phyloP scores from a whole-genome alignment of 2,888 invertebrate species.

The Sisyra nigra region DNA sequence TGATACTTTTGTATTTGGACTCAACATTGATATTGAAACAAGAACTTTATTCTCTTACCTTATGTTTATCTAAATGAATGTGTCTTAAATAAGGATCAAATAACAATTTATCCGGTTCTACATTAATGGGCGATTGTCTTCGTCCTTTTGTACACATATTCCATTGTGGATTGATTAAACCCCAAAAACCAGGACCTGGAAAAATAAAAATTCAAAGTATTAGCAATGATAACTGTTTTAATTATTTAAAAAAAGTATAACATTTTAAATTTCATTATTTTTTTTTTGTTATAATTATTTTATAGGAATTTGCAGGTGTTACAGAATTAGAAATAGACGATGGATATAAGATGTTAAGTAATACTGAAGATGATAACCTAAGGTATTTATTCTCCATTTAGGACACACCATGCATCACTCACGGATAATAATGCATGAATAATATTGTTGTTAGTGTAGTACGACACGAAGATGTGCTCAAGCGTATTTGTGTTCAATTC shows the following conservation, averaged over 20 bases:
- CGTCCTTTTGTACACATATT: slow-evolving; percentile 92
- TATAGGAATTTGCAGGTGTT: too few species aligned
- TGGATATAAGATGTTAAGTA: too few species aligned
- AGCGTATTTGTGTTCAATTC: too few species aligned
- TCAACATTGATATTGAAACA: too few species aligned
- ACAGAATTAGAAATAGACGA: too few species aligned
- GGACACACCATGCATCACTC: background rate
- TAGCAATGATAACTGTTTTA: background rate
- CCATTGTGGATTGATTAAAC: slow-evolving; percentile 96
- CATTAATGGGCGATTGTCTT: slow-evolving; percentile 92
- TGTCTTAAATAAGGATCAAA: slow-evolving; percentile 89
- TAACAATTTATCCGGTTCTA: slow-evolving; percentile 85
- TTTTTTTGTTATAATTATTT: background rate
- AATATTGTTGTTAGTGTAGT: slow-evolving; percentile 1
- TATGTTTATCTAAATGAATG: slow-evolving; percentile 83
- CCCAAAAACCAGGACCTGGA: slow-evolving; percentile 96
- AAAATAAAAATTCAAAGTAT: slow-evolving; percentile 16
- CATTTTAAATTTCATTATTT: background rate
- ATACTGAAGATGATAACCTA: too few species aligned
- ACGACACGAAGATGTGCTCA: too few species aligned
- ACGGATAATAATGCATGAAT: slow-evolving; percentile 2
- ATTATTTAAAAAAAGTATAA: background rate
- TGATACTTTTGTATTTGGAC: too few species aligned
- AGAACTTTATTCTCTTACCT: slow-evolving; percentile 43
- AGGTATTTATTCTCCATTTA: too few species aligned